Evolutionary conservation across 2,888 invertebrate species (phyloP).

Genomic region (Sminthurinus aureus): DNA sequence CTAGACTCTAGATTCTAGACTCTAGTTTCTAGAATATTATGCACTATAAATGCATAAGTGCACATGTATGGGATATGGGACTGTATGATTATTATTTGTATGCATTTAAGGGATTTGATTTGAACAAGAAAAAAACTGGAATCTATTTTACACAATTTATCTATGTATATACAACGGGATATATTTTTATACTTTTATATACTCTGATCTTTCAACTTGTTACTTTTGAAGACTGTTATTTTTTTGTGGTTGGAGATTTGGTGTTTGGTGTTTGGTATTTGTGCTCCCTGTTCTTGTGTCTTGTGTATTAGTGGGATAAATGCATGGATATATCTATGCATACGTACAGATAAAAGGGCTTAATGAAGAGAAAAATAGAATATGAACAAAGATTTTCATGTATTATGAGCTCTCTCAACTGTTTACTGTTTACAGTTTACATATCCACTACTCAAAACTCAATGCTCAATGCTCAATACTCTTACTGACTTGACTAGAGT

Average conservation of each 20-base stretch:
- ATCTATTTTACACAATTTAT: background rate
- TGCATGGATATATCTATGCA: too few species aligned
- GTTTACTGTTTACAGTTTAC: background rate
- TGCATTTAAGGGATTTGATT: constrained; percentile 1
- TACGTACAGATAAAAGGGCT: background rate
- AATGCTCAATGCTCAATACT: too few species aligned
- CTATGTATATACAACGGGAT: background rate
- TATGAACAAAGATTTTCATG: background rate
- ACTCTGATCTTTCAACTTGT: background rate
- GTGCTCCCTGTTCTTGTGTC: background rate
- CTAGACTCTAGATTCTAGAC: too few species aligned
- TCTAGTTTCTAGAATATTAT: too few species aligned
- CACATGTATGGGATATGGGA: background rate
- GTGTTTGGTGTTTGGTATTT: background rate
- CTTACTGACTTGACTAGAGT: too few species aligned
- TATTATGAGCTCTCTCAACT: background rate
- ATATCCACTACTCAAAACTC: too few species aligned
- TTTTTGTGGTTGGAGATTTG: background rate
- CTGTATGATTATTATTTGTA: background rate
- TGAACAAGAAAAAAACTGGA: background rate
- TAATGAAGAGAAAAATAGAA: background rate
- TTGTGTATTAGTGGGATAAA: too few species aligned
- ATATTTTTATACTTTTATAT: background rate
- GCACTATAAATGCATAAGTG: background rate
- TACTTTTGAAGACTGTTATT: background rate